Evolutionary conservation across 2,888 invertebrate genomes (phyloP), one percentile per base, ranked within the genome.

Genomic region (Aquatica leii): DNA sequence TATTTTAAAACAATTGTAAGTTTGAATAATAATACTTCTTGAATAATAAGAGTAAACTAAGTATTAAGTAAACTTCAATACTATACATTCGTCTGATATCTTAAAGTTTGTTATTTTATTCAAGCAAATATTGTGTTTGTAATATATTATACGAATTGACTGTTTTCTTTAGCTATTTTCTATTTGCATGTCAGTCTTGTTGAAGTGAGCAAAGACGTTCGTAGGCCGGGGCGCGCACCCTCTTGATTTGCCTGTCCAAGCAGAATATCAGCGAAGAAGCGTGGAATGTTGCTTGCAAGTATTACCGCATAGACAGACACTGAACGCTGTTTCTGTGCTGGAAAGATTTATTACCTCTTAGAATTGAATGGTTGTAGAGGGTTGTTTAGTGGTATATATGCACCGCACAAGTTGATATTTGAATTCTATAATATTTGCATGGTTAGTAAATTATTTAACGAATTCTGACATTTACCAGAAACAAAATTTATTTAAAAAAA

Each of bases 351-450:
- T 79, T 74, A 71, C 75, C 74, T 76, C 73, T 73, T 75, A 73
- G 75, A 74, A 72, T 71, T 75, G 76, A 78, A 78, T 75, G 78
- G 76, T 74, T 78, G 76, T 77, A 76, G 72, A 77, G 76, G 77
- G 75, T 77, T 78, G 78, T 76, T 76, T 75, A 75, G 77, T 77
- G 77, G 77, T 79, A 76, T 76, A 63, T 59, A 63, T 63, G 75
- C 74, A 77, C 76, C 77, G 75, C 77, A 79, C 78, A 80, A 78
- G 78, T 79, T 76, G 71, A 76, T 74, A 76, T 77, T 78, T 78
- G 78, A 63, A 46, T 46, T 46, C 46, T 9, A 20, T 46, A 46
- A 46, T 46, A 46, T 46, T 46, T 46, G 15, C 14, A 8, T 24
- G 9, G 2, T 40, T 40, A 40, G 2, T 40, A 40, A 40, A 40